Evolutionary conservation across 2,888 invertebrate genomes (phyloP), one percentile per base, ranked within the genome.

Genomic region (Ditula angustiorana): DNA sequence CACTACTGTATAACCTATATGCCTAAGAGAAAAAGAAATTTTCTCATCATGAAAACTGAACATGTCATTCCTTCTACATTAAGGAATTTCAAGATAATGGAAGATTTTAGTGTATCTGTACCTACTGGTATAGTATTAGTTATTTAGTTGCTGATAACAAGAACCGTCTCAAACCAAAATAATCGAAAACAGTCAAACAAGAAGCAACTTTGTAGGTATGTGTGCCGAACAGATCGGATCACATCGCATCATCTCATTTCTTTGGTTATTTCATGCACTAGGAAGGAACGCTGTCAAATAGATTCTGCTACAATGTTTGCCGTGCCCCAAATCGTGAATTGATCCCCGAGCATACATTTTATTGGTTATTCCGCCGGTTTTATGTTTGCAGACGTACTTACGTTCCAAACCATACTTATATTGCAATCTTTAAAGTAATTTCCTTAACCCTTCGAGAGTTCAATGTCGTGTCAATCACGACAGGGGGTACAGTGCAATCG

Each of bases 131-230:
- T n/a, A n/a, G n/a, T n/a, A n/a, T n/a, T n/a, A n/a, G n/a, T n/a
- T n/a, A n/a, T n/a, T n/a, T n/a, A n/a, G n/a, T n/a, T n/a, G n/a
- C n/a, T n/a, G n/a, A n/a, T 16, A 11, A 16, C n/a, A 33, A 13
- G 13, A 37, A 13, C 1, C 35, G 7, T 13, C n/a, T 7, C 7
- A 13, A 16, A 16, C 7, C 5, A 1, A 2, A 13, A 13, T 37
- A 41, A 19, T 19, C 10, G 19, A 41, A 8, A 19, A 19, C 2
- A 10, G 2, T 19, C 16, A 19, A 10, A 41, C 58, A 13, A 58
- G 46, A 28, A 46, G 24, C 58, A 58, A 47, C 58, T 58, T 58
- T 58, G 19, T 28, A 46, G 5, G 47, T 47, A 46, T n/a, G 47
- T 47, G 19, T 33, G 47, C 55, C 41, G 13, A 33, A 7, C 35